Base-by-base conservation (phyloP, 2,797 vertebrate species). In the Squalus acanthias region DNA sequence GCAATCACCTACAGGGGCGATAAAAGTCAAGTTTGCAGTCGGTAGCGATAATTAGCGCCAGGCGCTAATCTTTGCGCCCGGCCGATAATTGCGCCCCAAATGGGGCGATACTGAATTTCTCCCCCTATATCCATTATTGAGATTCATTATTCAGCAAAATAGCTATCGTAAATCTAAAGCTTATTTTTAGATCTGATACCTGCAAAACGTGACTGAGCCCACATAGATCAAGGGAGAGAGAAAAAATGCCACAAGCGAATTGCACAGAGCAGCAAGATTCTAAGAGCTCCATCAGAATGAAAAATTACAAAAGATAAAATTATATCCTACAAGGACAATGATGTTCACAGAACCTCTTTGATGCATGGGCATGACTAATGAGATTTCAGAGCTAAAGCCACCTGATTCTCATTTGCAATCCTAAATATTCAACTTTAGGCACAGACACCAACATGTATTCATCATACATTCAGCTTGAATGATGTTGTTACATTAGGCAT, bases 391-490 rank as follows among this genome's bases (percentile, higher is more conserved):
- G 91, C n/a, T 39, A 39, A 93, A 93, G 91, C 60, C 91, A 93
- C 63, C 91, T 93, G 91, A 93, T 93, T 93, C 65, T 93, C 91
- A 93, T 93, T 93, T 93, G 60, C 63, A 67, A 39, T 67, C 29
- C n/a, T 69, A 67, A 67, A 93, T 69, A 46, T 93, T 67, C 39
- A 17, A 67, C 15, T 15, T 20, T 69, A 22, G 91, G 20, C 63
- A n/a, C 63, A 93, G 6, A 39, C 63, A 93, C n/a, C 17, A 69
- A 69, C 13, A 65, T 69, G 33, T 20, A 69, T 67, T 93, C 91
- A 93, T 67, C 17, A 9, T 79, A 39, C 74, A 12, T 79, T 79
- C 74, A n/a, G 74, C n/a, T 79, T 39, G 53, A 57, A 60, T 29
- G 1, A 26, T 26, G 50, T 57, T 26, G 50, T 57, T 89, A 24